Evolutionary conservation across 2,888 invertebrate species (phyloP), one percentile per base, ranked within the genome.

Genomic region (Protula sp.): DNA sequence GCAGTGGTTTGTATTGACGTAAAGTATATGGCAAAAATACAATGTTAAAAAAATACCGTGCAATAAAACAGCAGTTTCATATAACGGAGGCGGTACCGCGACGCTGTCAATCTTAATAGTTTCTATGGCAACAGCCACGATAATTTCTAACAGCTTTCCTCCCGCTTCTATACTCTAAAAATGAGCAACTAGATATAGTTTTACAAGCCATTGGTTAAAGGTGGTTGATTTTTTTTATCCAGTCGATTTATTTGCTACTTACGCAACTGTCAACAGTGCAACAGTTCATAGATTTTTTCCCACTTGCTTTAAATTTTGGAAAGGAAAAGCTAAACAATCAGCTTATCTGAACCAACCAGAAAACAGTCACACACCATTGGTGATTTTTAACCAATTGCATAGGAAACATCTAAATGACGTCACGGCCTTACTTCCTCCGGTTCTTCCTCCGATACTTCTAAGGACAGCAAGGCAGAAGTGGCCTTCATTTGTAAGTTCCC

Each of bases 1-100:
- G n/a, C n/a, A n/a, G n/a, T n/a, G n/a, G n/a, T n/a, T n/a, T n/a
- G n/a, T n/a, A n/a, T n/a, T n/a, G n/a, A n/a, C n/a, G n/a, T n/a
- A n/a, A n/a, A n/a, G n/a, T n/a, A n/a, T n/a, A n/a, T n/a, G n/a
- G n/a, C n/a, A n/a, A n/a, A n/a, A n/a, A n/a, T n/a, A n/a, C n/a
- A n/a, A n/a, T n/a, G n/a, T n/a, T n/a, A n/a, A n/a, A 14, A 24
- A 58, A 60, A 53, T 57, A 70, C 70, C 70, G 54, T 70, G 65
- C 22, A 70, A 54, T 5, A 69, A 53, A 27, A 68, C 57, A 19
- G 67, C 65, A 9, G 67, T 65, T 26, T 68, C 69, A 48, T 64
- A 59, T 30, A 70, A 55, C 29, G 58, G 57, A 1, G 59, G 63
- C 0, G 66, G 58, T 4, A 70, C 54, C 26, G 60, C 52, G n/a